A percentile compares a stretch with the other conserved stretches of the same genome.
Conservation (phyloP, 1,140 invertebrate genomes). For the Achatina immaculata region DNA sequence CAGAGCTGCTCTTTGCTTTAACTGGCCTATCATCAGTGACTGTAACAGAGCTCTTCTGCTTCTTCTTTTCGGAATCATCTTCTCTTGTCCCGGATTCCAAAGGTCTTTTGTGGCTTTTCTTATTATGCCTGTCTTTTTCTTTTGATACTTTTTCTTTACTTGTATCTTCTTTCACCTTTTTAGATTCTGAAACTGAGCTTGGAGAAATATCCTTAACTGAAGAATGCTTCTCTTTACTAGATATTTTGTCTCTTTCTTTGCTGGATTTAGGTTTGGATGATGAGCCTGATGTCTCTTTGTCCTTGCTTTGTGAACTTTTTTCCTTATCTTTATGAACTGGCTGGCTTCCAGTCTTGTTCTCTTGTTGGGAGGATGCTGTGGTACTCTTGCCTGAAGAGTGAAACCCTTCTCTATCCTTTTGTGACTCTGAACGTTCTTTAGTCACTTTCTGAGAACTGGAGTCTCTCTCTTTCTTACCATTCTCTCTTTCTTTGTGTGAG, state of each 20-base stretch:
- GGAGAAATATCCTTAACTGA: constrained; percentile 16
- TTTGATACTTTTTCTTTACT: constrained; percentile 19
- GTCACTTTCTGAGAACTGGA: background rate
- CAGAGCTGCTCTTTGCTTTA: constrained; percentile 7
- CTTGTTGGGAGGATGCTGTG: constrained; percentile 12
- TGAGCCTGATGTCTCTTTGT: background rate
- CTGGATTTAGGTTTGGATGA: background rate
- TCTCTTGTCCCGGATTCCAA: background rate
- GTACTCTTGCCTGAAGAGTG: constrained; percentile 30
- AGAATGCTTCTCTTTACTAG: constrained; percentile 21
- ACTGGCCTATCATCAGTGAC: background rate
- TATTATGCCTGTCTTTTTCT: constrained; percentile 6
- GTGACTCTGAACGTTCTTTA: constrained; percentile 18
- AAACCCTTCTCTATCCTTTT: constrained; percentile 25
- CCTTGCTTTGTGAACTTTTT: constrained; percentile 8
- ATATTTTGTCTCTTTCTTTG: constrained; percentile 24
- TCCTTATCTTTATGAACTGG: constrained; percentile 5
- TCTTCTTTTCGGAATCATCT: constrained; percentile 24
- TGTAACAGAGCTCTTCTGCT: constrained; percentile 24
- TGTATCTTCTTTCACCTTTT: constrained; percentile 14
- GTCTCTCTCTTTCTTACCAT: constrained; percentile 31
- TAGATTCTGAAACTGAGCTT: background rate
- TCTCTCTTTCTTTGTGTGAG: constrained; percentile 1
- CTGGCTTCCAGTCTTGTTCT: background rate
- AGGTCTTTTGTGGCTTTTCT: constrained; percentile 14